phyloP scores from a whole-genome alignment of 1,140 invertebrate species.

The Aphelinus certus region DNA sequence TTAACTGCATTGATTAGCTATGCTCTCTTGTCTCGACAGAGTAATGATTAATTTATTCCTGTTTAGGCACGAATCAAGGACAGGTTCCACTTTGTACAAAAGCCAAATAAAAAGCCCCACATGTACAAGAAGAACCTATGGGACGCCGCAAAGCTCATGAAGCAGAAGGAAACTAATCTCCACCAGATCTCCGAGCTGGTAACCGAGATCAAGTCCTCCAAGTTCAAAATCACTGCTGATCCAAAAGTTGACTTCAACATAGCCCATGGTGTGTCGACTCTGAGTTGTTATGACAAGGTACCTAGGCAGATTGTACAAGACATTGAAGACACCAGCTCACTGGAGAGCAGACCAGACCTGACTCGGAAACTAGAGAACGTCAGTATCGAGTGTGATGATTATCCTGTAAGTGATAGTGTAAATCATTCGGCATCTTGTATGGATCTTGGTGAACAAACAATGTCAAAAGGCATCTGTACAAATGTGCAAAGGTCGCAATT shows the following conservation, averaged over 20 bases:
- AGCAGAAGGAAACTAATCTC: constrained; percentile 19
- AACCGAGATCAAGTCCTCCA: constrained; percentile 42
- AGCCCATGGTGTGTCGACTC: constrained; percentile 36
- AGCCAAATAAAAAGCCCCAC: constrained; percentile 12
- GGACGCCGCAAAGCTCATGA: constrained; percentile 3
- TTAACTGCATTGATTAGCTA: no score
- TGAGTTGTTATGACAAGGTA: constrained; percentile 43
- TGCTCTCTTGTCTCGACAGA: no score
- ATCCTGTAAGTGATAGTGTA: constrained; percentile 12
- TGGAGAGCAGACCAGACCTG: constrained; percentile 40
- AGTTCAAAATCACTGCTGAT: constrained; percentile 45
- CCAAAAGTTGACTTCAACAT: constrained; percentile 40
- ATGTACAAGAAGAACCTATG: constrained; percentile 5
- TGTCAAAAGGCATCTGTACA: constrained; percentile 22
- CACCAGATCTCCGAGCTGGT: constrained; percentile 14
- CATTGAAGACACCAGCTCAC: constrained; percentile 31
- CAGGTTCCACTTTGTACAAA: constrained; percentile 25
- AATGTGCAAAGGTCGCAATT: constrained; percentile 16
- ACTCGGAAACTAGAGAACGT: constrained; percentile 42
- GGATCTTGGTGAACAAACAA: constrained; percentile 16
- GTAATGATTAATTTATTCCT: neutral
- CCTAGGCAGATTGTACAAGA: constrained; percentile 27
- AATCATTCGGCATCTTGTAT: constrained; percentile 8
- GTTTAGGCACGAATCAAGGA: constrained; percentile 17
- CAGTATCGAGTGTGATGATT: constrained; percentile 31